Percentiles rank a stretch among this genome's conserved stretches.
These are phyloP conservation scores for Trileptium ribeirensis DNA, from an alignment of 2,888 invertebrate genomes.

Conservation along the genomic window DNA sequence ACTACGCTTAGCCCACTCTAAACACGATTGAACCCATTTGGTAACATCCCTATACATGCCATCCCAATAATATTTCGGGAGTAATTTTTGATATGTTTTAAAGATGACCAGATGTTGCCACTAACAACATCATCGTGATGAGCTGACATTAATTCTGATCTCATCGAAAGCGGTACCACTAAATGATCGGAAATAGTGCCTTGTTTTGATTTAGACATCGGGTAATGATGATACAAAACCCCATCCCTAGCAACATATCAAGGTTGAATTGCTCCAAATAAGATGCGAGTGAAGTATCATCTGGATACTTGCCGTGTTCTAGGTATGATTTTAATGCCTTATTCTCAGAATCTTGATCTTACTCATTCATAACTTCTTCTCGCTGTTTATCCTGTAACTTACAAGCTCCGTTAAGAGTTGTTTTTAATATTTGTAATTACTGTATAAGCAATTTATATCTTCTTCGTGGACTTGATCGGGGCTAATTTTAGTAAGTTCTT, in stretches of 20 bases:
- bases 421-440: too few relatives aligned
- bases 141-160: neutral
- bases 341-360: neutral
- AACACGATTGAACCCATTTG: conserved; percentile 27
- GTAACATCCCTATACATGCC: conserved; percentile 27
- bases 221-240: neutral
- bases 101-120: conserved; percentile 35
- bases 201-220: neutral
- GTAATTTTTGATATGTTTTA: conserved; percentile 28
- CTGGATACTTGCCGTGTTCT: neutral
- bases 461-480: too few relatives aligned
- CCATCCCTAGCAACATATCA: neutral
- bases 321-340: neutral
- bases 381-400: too few relatives aligned
- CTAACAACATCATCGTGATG: conserved; percentile 26
- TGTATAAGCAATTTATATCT: too few relatives aligned
- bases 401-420: too few relatives aligned
- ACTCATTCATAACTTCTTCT: too few relatives aligned
- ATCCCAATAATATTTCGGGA: conserved; percentile 33
- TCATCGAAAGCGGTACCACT: neutral
- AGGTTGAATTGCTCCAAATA: neutral
- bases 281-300: neutral
- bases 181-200: neutral
- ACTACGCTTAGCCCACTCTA: conserved; percentile 29
- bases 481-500: too few relatives aligned